Evolutionary conservation across 2,113 vertebrate genomes (phyloP).

Genomic region (Dasyurus viverrinus): DNA sequence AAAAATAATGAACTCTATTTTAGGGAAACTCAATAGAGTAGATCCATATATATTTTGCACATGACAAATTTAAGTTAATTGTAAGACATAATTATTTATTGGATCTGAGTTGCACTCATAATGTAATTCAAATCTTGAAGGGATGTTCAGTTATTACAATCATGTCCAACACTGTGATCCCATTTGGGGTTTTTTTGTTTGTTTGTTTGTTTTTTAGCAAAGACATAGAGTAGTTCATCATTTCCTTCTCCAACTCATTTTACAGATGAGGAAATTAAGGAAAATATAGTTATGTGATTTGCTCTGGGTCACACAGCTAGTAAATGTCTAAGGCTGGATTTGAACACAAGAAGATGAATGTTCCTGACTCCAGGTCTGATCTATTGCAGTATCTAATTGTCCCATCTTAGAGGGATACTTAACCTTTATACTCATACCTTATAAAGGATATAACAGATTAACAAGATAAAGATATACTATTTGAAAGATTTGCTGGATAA

Average conservation of each 20-base stretch:
- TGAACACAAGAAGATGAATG: neutral
- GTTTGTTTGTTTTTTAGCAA: neutral
- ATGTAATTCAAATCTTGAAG: neutral
- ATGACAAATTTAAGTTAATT: neutral
- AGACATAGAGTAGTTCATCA: neutral
- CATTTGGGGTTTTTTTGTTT: neutral
- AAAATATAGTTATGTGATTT: neutral
- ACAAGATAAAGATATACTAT: neutral
- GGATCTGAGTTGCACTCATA: neutral
- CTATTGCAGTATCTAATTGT: neutral
- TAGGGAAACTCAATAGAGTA: neutral
- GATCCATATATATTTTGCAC: neutral
- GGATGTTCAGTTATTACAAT: neutral
- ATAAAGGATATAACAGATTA: neutral
- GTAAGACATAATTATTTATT: neutral
- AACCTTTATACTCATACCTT: constrained; percentile 8
- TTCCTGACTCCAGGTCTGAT: neutral
- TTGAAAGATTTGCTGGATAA: neutral
- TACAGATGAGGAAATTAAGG: neutral
- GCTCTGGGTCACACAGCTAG: neutral
- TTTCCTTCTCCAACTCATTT: neutral
- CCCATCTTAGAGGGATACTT: neutral
- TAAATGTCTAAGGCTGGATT: neutral
- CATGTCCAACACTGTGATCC: neutral
- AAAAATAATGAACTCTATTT: neutral